Evolutionary conservation across 2,797 vertebrate species (phyloP), one percentile per base, ranked within the genome.

Genomic region (Catostomus latipinnis): DNA sequence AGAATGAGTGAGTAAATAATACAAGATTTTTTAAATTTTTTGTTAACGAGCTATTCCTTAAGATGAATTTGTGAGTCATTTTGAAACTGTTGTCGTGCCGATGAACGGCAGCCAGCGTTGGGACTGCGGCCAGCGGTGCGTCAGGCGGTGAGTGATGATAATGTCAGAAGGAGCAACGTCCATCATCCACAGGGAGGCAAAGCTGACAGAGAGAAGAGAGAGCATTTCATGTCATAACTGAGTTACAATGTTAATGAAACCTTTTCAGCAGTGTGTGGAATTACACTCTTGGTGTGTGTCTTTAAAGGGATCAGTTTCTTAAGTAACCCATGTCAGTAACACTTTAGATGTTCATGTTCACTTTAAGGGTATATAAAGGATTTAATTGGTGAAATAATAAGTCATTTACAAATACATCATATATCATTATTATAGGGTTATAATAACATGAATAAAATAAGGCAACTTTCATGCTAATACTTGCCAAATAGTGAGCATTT

Each of bases 61-160:
- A 34, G 34, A 34, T 34, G 34, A 34, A 34, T 34, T 53, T 8
- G 12, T 8, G 52, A 8, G 50, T 5, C 50, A 53, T 53, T 53
- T 53, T 8, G 4, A 52, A 50, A 11, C 10, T 10, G 46, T 10
- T 6, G 57, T 22, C 49, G 63, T 3, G 8, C 65, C 60, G 56
- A 45, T 60, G 48, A 77, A 62, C 7, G 57, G 11, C 74, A 13
- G 18, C 3, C 43, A 16, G 43, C 45, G 16, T 16, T 46, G 45
- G 58, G 54, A 14, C 12, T 1, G 49, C 13, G 16, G 8, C 14
- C 62, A 66, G 62, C 34, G 34, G 11, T 46, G 16, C n/a, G 34
- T 75, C 62, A 46, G 43, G n/a, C 5, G 11, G 11, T 78, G 67
- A 71, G 18, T 43, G 65, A 69, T 60, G 75, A 77, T 61, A 58